phyloP scores from a whole-genome alignment of 1,140 invertebrate species.

The Lordiphosa stackelbergi region DNA sequence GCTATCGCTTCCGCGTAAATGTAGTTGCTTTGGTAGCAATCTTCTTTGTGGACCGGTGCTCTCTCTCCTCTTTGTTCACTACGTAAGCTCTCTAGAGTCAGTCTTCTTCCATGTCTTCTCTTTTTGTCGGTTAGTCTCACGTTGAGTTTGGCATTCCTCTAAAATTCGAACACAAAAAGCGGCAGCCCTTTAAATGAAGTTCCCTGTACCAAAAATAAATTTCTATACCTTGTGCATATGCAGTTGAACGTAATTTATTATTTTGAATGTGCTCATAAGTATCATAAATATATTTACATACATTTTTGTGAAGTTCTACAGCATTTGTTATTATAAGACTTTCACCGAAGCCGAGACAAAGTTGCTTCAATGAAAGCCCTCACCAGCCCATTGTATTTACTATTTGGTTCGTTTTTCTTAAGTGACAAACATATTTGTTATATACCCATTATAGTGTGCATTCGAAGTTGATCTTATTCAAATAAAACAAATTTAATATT shows the following conservation, averaged over 20 bases:
- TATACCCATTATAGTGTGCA: conserved; percentile 46
- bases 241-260: conserved; percentile 17
- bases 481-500: conserved; percentile 14
- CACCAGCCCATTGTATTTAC: conserved; percentile 52
- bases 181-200: no score
- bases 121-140: no score
- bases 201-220: no score
- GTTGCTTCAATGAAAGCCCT: conserved; percentile 50
- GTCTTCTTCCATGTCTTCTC: no score
- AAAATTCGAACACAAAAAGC: no score
- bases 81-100: no score
- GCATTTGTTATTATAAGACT: conserved; percentile 15
- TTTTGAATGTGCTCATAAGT: conserved; percentile 1
- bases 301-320: conserved; percentile 8
- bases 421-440: conserved; percentile 35
- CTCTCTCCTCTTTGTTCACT: no score
- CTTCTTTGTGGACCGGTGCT: no score
- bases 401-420: conserved; percentile 11
- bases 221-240: not conserved
- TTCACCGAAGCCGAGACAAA: conserved; percentile 17
- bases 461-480: conserved; percentile 39
- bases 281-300: conserved; percentile 34
- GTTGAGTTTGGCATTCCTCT: no score
- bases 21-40: no score
- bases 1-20: no score